Evolutionary conservation across 1,140 invertebrate genomes (phyloP), one percentile per base, ranked within the genome.

Genomic region (Colletes latitarsis): DNA sequence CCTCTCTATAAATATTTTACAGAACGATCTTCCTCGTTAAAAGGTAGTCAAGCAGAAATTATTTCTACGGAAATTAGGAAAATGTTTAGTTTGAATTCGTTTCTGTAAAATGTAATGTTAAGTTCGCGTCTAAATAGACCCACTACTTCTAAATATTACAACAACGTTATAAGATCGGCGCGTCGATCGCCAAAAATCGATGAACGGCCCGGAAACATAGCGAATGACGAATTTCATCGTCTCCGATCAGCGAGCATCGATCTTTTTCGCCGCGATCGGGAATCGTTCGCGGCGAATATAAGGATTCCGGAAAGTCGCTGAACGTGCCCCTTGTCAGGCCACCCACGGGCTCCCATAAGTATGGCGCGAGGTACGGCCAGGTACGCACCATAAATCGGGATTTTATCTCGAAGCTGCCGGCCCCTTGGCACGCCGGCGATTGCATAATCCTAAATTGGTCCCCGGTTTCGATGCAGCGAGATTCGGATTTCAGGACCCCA

Each of bases 311-410:
- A 89, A 91, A 90, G 90, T n/a, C 55, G 82, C 73, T 82, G 84
- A 86, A 89, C 82, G 88, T 81, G 82, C 78, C 85, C 63, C 63
- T 85, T 87, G 89, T 89, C 89, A 78, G 82, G 84, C 90, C 92
- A 93, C 92, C 91, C 92, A 93, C 90, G 90, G 86, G 73, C 86
- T 90, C 89, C 91, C 91, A 93, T 92, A 92, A 92, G 90, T 92
- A 92, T 92, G 90, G 85, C 52, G 75, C 85, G 79, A 88, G 83
- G 82, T 88, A 89, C 87, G 84, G 84, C 77, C 86, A 82, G 77
- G 77, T 74, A 84, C 82, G 77, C 77, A 79, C 91, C 90, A 92
- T 92, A 93, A 93, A 92, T 92, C 88, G 88, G 92, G 89, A 91
- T 92, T 93, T 92, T 93, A 93, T 93, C 91, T 90, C 90, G 88